Evolutionary conservation across 2,888 invertebrate genomes (phyloP), one percentile per base, ranked within the genome.

Genomic region (Hylaea fasciaria): DNA sequence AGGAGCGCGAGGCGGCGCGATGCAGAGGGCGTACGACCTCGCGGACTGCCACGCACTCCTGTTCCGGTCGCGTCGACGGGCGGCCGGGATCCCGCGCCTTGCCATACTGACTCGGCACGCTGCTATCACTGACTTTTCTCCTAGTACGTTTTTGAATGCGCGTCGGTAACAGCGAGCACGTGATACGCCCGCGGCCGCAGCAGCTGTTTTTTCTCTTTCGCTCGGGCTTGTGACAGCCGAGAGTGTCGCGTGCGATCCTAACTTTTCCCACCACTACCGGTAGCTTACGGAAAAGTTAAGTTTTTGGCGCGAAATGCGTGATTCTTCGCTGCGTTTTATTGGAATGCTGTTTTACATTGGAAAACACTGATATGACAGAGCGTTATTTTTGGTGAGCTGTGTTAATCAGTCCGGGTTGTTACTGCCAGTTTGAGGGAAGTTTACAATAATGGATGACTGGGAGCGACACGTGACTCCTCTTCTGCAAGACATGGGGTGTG

Each of bases 401-500:
- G 86, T 78, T 83, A 77, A 69, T 78, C 79, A 71, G 75, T 79
- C 81, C 76, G 77, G 76, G 74, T 73, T 78, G 68, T 60, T 66
- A 67, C 68, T 73, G 73, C 72, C 76, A 71, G 73, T 75, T 77
- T 74, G 77, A 77, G 76, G 72, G 70, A 75, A 82, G 77, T 81
- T 81, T 56, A 66, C 80, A 76, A 87, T 81, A 81, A 92, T 93
- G 92, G 93, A 93, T 87, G 93, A 93, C 82, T 94, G 94, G 94
- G 94, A 94, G 84, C 90, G 93, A 72, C 93, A 94, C 78, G 93
- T 93, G 66, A 93, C 93, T 60, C 93, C 93, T 47, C 91, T 93
- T 63, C 87, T 93, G 66, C 93, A 93, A 80, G 94, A 94, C 76
- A 93, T 93, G 92, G 93, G 92, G 74, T 92, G 92, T 78, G 81